These are phyloP conservation scores for Merluccius polli DNA, from an alignment of 2,797 vertebrate species.

Conservation along the genomic window DNA sequence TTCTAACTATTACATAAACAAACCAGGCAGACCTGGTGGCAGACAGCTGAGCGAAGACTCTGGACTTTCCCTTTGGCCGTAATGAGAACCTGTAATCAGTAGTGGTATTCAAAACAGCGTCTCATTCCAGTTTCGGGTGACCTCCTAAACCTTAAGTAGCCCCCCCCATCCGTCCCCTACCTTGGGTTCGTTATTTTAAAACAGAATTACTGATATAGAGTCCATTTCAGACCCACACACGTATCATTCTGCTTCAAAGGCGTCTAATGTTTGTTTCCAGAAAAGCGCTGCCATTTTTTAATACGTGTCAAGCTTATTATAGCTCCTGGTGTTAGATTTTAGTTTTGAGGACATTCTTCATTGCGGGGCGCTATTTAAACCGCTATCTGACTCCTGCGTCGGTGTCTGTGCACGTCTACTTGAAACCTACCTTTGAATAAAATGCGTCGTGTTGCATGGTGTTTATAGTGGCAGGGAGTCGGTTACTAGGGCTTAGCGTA, in stretches of 20 bases:
- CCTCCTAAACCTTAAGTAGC: neutral
- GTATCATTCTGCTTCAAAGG: neutral
- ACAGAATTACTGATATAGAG: neutral
- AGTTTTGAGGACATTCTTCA: neutral
- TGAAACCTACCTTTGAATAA: neutral
- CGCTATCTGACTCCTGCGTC: neutral
- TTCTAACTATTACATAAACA: slow-evolving; percentile 57
- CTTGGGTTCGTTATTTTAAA: neutral
- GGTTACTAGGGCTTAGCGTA: neutral
- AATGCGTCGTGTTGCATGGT: neutral
- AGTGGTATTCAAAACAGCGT: slow-evolving; percentile 1
- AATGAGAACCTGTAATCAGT: slow-evolving; percentile 7
- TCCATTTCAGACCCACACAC: neutral
- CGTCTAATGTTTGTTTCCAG: neutral
- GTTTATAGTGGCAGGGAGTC: neutral
- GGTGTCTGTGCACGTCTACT: neutral
- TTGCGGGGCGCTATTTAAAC: neutral
- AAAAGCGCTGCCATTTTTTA: neutral
- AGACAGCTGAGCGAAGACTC: neutral
- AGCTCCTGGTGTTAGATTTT: neutral
- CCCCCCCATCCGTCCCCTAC: neutral
- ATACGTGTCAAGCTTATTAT: neutral
- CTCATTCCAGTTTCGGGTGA: neutral
- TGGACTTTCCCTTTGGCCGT: slow-evolving; percentile 55
- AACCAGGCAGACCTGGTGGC: slow-evolving; percentile 32